Base-by-base conservation (phyloP, 2,797 vertebrate genomes). In the Chanos chanos region DNA sequence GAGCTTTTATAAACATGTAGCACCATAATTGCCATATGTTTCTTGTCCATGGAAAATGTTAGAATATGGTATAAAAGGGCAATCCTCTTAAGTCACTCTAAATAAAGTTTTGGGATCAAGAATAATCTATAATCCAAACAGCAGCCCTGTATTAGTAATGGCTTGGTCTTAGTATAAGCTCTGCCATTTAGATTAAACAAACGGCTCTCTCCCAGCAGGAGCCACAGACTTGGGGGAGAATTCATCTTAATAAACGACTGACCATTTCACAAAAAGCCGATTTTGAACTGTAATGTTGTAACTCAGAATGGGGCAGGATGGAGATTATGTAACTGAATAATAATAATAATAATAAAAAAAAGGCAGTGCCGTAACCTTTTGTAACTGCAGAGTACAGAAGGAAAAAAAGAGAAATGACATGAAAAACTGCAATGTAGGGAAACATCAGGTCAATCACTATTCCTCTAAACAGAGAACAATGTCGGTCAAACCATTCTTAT, bases 71-170 rank as follows among this genome's bases (percentile, higher is more conserved):
- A 47, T 61, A 60, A 68, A 49, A 55, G 2, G 54, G 5, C 72
- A 87, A 88, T 89, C 85, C 78, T 86, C 82, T 85, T 86, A 84
- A 71, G 66, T 74, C 70, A 80, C 66, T 72, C 76, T 86, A 86
- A 87, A 86, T 84, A 88, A 87, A 85, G 72, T 87, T 86, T 84
- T 69, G 51, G 76, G 79, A 87, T 84, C 72, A 81, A 78, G 75
- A 81, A 71, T 85, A 83, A 89, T 87, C 81, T 87, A 73, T 85
- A 85, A 87, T 83, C 79, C 78, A 16, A 54, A 66, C 72, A 68
- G 65, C 66, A 68, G 59, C 74, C 71, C 71, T 71, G 64, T 83
- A 84, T 83, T 77, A 72, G 83, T 78, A 80, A 85, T 80, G 83
- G 78, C 80, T 72, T 72, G 76, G 78, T 82, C 12, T 88, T 84